Base-by-base conservation (phyloP, 2,113 vertebrate genomes). In the Callospermophilus lateralis region DNA sequence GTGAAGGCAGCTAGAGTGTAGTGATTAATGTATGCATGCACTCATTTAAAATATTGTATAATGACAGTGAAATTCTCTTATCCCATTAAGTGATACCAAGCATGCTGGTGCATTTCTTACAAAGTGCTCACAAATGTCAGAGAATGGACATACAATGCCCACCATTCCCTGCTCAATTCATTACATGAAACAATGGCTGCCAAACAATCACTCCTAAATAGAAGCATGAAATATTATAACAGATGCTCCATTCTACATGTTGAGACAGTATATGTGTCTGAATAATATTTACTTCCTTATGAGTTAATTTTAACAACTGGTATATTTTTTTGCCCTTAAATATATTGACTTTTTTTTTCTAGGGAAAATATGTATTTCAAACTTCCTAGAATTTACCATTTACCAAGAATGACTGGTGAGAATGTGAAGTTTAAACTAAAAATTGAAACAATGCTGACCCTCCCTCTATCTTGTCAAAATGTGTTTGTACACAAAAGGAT, bases 281-380 rank as follows among this genome's bases (percentile, higher is more conserved):
- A 95, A 65, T 93, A 94, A 89, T 95, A 84, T 84, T 97, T 95
- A 68, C 77, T 97, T 91, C 24, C 32, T 92, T 90, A n/a, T 53
- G 81, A 93, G 87, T 91, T 97, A 97, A 89, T 83, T 97, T 96
- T 94, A 90, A 72, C 73, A 89, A 86, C 30, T 63, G 51, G 42
- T 76, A 42, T 89, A 37, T 45, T 85, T 45, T 45, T 87, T 95
- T 81, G 2, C 0, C 42, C 39, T 84, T 92, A 79, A 72, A 51
- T 90, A 72, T 55, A 94, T 76, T 30, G 37, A 91, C 81, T 86
- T 13, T 51, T 48, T 48, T 85, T 78, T 8, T 20, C 74, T 30
- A 45, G 73, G 22, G 42, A 89, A 89, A 72, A 15, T 39, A 79
- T 32, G 20, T 37, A 61, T 91, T 84, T 87, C 70, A 90, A 58